phyloP scores from a whole-genome alignment of 2,888 invertebrate genomes.

The Drosophila falleni region DNA sequence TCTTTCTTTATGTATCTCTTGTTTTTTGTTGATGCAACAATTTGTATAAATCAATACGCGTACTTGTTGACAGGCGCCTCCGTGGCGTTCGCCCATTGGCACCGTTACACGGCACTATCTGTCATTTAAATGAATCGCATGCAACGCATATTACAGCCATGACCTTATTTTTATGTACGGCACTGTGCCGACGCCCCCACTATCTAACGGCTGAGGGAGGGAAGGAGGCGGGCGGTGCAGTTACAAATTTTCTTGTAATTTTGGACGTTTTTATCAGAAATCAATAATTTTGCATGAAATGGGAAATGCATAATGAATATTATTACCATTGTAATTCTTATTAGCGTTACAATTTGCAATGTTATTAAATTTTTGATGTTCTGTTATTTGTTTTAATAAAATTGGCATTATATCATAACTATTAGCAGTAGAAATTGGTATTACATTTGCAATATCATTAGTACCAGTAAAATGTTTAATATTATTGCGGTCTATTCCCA shows the following conservation, averaged over 20 bases:
- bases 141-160: conserved; percentile 43
- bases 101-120: conserved; percentile 36
- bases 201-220: background rate
- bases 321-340: background rate
- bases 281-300: background rate
- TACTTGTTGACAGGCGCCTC: conserved; percentile 67
- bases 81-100: conserved; percentile 22
- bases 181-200: conserved; percentile 57
- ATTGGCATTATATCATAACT: background rate
- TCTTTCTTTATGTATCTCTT: conserved; percentile 9
- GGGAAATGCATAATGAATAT: background rate
- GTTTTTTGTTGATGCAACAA: conserved; percentile 49
- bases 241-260: conserved; percentile 15
- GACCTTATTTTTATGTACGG: conserved; percentile 67
- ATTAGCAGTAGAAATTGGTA: background rate
- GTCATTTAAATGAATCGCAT: conserved; percentile 44
- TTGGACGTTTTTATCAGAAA: conserved; percentile 6
- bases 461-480: background rate
- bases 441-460: background rate
- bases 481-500: background rate
- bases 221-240: background rate
- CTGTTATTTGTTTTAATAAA: background rate
- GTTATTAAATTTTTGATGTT: background rate
- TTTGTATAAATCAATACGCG: conserved; percentile 71
- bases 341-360: background rate